Evolutionary conservation across 2,113 vertebrate species (phyloP).

Genomic region (Corythoichthys intestinalis): DNA sequence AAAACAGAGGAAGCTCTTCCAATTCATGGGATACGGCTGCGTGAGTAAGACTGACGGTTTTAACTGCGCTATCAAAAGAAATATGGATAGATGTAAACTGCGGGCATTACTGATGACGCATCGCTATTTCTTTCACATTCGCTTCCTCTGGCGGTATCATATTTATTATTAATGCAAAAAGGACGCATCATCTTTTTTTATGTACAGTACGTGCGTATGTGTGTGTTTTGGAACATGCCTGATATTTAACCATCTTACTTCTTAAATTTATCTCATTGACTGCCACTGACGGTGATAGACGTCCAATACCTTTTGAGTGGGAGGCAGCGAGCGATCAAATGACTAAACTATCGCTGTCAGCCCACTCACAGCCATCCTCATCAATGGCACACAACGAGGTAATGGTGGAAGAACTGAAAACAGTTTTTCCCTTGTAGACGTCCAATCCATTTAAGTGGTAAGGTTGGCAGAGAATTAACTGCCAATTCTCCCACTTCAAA

Average conservation of each 20-base stretch:
- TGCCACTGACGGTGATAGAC: too few species aligned
- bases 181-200: slow-evolving; percentile 24
- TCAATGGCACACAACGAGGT: too few species aligned
- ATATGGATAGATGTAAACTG: slow-evolving; percentile 31
- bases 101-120: slow-evolving; percentile 46
- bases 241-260: slow-evolving; percentile 15
- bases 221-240: slow-evolving; percentile 34
- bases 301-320: too few species aligned
- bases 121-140: slow-evolving; percentile 26
- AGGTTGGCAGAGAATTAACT: too few species aligned
- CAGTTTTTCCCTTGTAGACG: too few species aligned
- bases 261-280: neutral
- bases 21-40: slow-evolving; percentile 17
- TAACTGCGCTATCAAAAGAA: slow-evolving; percentile 46
- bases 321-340: too few species aligned
- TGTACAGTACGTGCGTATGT: slow-evolving; percentile 21
- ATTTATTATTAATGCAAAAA: slow-evolving; percentile 65
- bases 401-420: too few species aligned
- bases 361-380: too few species aligned
- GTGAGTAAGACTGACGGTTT: slow-evolving; percentile 53
- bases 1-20: slow-evolving; percentile 23
- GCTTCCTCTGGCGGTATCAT: slow-evolving; percentile 9
- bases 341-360: too few species aligned
- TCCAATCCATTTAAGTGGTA: too few species aligned
- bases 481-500: too few species aligned